Percentiles rank a stretch among this genome's conserved stretches.
These are phyloP conservation scores for Spatulosminthurus flaviceps DNA, from an alignment of 2,888 invertebrate species.

Conservation along the genomic window DNA sequence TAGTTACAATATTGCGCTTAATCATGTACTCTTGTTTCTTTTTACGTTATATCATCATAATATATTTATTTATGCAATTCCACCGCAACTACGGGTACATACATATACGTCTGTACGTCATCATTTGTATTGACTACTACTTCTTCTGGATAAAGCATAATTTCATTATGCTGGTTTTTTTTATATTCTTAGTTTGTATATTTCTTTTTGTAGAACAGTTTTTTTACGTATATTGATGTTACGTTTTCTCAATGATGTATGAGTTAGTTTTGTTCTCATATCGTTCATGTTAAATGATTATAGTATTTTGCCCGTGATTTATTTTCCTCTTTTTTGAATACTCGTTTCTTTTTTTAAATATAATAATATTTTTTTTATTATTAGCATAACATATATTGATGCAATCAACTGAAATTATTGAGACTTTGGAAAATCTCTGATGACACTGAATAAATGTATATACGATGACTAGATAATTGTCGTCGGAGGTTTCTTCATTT, in stretches of 20 bases:
- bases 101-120: not conserved
- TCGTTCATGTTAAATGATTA: no score
- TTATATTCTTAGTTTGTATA: no score
- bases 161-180: not conserved
- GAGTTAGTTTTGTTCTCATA: no score
- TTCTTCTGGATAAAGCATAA: not conserved
- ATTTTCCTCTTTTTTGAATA: no score
- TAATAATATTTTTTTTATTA: not conserved
- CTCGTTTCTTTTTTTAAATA: not conserved
- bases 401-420: not conserved
- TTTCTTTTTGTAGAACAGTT: no score
- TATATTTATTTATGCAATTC: no score
- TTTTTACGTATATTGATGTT: no score
- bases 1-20: not conserved
- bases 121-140: not conserved
- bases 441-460: not conserved
- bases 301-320: no score
- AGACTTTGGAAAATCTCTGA: not conserved
- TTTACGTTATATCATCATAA: not conserved
- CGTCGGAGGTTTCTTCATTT: not conserved
- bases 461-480: not conserved
- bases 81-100: conserved; percentile 2
- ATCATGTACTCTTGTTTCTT: not conserved
- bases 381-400: not conserved
- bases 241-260: no score